Percentiles rank a stretch among this genome's conserved stretches.
Conservation (phyloP, 2,113 vertebrate species). For the Nestor notabilis region DNA sequence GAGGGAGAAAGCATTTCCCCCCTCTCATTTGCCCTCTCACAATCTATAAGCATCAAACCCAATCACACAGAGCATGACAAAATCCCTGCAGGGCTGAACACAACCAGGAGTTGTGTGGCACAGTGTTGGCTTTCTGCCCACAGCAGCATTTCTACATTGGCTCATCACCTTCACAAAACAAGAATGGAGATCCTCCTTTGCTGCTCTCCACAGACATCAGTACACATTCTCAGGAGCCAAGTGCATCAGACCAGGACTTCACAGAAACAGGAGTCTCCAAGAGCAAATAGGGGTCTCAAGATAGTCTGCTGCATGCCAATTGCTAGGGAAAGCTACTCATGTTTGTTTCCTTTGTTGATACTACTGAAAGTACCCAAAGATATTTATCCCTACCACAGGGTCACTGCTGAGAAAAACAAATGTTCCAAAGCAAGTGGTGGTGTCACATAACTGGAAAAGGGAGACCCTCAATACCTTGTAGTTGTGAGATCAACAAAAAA, state of each 20-base stretch:
- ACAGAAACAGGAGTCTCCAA: neutral
- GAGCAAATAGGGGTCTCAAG: neutral
- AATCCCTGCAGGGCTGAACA: neutral
- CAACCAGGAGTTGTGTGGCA: neutral
- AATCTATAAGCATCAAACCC: neutral
- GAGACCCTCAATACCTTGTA: neutral
- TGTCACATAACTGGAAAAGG: neutral
- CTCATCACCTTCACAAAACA: neutral
- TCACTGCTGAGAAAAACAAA: neutral
- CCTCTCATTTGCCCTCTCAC: neutral
- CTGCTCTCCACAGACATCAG: fast-evolving
- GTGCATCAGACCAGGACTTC: neutral
- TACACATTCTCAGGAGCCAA: neutral
- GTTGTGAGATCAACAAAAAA: neutral
- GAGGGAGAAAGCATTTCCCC: neutral
- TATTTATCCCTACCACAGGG: neutral
- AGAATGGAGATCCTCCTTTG: neutral
- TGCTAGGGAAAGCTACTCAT: neutral
- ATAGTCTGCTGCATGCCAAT: neutral
- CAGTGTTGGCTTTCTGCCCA: neutral
- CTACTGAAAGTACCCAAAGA: neutral
- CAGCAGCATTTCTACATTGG: neutral
- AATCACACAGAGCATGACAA: neutral
- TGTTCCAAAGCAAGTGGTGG: neutral
- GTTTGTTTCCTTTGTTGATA: neutral